phyloP scores from a whole-genome alignment of 2,888 invertebrate species.

The Mystacides longicornis region DNA sequence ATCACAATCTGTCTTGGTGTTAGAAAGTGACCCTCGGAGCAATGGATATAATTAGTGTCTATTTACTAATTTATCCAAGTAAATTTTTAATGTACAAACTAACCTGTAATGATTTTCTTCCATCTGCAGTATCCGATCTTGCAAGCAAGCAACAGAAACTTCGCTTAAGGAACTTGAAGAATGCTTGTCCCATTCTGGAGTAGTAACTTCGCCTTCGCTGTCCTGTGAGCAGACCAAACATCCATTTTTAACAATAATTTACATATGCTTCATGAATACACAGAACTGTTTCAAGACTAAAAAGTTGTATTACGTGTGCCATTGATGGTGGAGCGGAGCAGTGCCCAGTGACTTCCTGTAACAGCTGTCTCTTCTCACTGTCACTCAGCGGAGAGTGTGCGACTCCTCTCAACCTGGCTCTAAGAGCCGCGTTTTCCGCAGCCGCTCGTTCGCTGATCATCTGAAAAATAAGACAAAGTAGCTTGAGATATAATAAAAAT shows the following conservation, averaged over 20 bases:
- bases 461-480: slow-evolving; percentile 33
- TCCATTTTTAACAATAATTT: not conserved
- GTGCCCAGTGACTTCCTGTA: slow-evolving; percentile 57
- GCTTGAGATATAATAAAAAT: no score
- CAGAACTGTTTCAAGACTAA: no score
- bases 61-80: no score
- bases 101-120: slow-evolving; percentile 80
- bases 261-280: no score
- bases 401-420: slow-evolving; percentile 69
- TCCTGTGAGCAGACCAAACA: slow-evolving; percentile 34
- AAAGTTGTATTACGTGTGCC: slow-evolving; percentile 38
- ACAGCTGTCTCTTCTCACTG: slow-evolving; percentile 73
- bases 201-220: slow-evolving; percentile 58
- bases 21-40: no score
- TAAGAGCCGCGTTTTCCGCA: slow-evolving; percentile 69
- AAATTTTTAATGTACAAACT: not conserved
- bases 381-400: slow-evolving; percentile 76
- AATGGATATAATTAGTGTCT: no score
- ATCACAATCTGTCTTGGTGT: no score
- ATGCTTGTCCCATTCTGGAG: slow-evolving; percentile 88
- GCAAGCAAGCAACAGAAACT: slow-evolving; percentile 85
- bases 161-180: slow-evolving; percentile 82
- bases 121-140: slow-evolving; percentile 90
- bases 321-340: slow-evolving; percentile 78
- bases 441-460: slow-evolving; percentile 56